Percentiles rank a stretch among this genome's conserved stretches.
Evolutionary conservation across 1,140 invertebrate species (phyloP).

Genomic region (Araneus ventricosus): DNA sequence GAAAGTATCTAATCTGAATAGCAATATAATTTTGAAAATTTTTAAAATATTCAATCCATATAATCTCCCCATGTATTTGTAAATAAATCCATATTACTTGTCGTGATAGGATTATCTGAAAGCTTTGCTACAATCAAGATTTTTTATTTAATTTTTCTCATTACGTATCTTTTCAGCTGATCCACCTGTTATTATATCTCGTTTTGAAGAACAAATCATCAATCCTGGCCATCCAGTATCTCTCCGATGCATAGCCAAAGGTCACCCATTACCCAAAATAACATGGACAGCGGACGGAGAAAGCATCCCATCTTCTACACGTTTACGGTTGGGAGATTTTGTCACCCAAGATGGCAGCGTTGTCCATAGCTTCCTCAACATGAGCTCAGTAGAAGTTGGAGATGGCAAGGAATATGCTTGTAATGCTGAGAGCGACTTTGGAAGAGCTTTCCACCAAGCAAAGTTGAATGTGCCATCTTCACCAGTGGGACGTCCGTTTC

Average conservation of each 20-base stretch:
- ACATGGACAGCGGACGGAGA: conserved; percentile 77
- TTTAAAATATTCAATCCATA: too few species aligned
- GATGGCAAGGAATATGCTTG: conserved; percentile 78
- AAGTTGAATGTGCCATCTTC: conserved; percentile 76
- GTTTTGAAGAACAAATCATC: conserved; percentile 90
- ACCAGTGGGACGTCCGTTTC: conserved; percentile 72
- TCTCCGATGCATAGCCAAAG: conserved; percentile 76
- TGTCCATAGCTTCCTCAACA: conserved; percentile 92
- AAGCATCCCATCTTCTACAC: conserved; percentile 68
- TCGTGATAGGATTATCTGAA: too few species aligned
- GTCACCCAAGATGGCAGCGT: conserved; percentile 83
- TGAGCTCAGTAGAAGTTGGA: conserved; percentile 84
- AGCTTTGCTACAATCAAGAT: not conserved
- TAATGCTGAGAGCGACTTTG: conserved; percentile 76
- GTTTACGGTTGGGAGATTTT: conserved; percentile 77
- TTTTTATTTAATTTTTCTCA: not conserved
- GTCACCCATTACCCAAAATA: conserved; percentile 77
- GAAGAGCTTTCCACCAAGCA: conserved; percentile 67
- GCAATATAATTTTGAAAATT: too few species aligned
- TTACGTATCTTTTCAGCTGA: conserved; percentile 84
- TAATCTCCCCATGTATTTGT: too few species aligned
- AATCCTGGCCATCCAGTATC: conserved; percentile 88
- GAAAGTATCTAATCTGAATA: too few species aligned
- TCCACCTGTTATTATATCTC: conserved; percentile 88
- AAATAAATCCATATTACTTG: too few species aligned